Evolutionary conservation across 1,140 invertebrate species (phyloP), one percentile per base, ranked within the genome.

Genomic region (Tetramorium parvispinum): DNA sequence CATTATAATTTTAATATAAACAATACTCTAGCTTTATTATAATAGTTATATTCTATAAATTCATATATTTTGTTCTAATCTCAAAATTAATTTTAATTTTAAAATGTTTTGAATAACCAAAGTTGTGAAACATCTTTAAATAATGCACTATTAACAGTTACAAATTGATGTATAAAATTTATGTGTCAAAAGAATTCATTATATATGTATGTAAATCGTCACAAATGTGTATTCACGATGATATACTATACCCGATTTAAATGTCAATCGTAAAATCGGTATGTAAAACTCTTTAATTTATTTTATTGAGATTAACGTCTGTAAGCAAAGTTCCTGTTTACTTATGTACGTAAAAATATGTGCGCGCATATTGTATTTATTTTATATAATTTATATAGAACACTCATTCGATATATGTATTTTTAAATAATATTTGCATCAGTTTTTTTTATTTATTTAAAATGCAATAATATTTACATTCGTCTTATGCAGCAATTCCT

Each of bases 391-490:
- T 37, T 55, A 55, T 57, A 55, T 75, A 75, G 43, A 75, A 75
- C 1, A 57, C 2, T 55, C 0, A 40, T 40, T 76, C 21, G 27
- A 55, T 81, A 18, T 27, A 66, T 82, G 66, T 71, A 73, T 59
- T 83, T 59, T 83, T 59, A 83, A 83, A 83, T 53, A 37, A 81
- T 37, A 66, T 40, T 75, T 59, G 18, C 40, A 83, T 49, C 40
- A 32, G 24, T 83, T 82, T 10, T 51, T 49, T 51, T 37, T 71
- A 13, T 83, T 75, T 83, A 75, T 83, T 83, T n/a, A 27, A 83
- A 59, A 75, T 59, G 53, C 43, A 83, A 83, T 53, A 83, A 59
- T 73, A 49, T 61, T 75, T 83, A 83, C 40, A 75, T 59, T 59
- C n/a, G n/a, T 73, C 40, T 73, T 73, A 49, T 49, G 5, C 24